Evolutionary conservation across 1,140 invertebrate species (phyloP), one percentile per base, ranked within the genome.

Genomic region (Lucilia sericata): DNA sequence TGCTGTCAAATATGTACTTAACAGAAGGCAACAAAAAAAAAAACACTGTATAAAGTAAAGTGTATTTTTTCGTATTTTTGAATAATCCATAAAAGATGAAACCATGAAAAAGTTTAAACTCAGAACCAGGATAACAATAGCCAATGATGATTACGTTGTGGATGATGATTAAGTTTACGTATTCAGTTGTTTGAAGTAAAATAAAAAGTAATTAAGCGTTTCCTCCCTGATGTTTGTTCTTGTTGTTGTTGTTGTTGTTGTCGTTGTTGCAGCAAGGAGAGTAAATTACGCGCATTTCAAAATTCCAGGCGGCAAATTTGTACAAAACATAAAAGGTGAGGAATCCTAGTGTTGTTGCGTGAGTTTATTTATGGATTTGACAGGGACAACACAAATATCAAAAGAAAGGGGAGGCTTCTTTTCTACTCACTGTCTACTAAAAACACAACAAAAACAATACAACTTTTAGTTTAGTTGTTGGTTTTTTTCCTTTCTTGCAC

Each of bases 141-240:
- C 17, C 4, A 60, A 12, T 60, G 51, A 17, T 60, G 51, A 60
- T 60, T 60, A 60, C 14, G 5, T 12, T 60, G 51, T n/a, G n/a
- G n/a, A 17, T 5, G 13, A 14, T 5, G 17, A 60, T 12, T 12
- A 30, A 30, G 25, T 30, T 30, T 30, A 30, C 25, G 3, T 30
- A 30, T 30, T 30, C 25, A 30, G 25, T 30, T 30, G 25, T 30
- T 30, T 30, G 25, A 30, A 30, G 25, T 30, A 30, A 30, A 30
- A 30, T 30, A 30, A 30, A 30, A 30, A 30, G 47, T 80, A 80
- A 80, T 80, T 80, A 80, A 80, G 76, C 76, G 76, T 80, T 80
- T 80, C 74, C 76, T 80, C 76, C 76, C 76, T 80, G 25, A 2
- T 30, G 25, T 30, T 30, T 2, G 3, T 30, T 30, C 25, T 30